Evolutionary conservation across 2,888 invertebrate species (phyloP), one percentile per base, ranked within the genome.

Genomic region (Microctonus brassicae): DNA sequence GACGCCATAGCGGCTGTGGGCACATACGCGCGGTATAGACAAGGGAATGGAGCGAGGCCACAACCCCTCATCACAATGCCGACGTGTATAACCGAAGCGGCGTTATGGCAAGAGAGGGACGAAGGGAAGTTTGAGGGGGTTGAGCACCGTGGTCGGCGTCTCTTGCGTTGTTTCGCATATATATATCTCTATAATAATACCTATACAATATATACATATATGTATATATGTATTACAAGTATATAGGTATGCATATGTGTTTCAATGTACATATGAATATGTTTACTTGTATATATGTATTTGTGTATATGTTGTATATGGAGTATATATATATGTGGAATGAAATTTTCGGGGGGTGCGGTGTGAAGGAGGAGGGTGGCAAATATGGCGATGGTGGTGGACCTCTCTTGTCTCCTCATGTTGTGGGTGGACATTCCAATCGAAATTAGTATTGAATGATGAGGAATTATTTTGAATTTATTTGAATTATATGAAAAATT

Each of bases 311-410:
- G n/a, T n/a, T n/a, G n/a, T n/a, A n/a, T n/a, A n/a, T n/a, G n/a
- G n/a, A n/a, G n/a, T n/a, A n/a, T n/a, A n/a, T n/a, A n/a, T n/a
- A n/a, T n/a, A n/a, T n/a, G n/a, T n/a, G n/a, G 33, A 68, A 73
- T 73, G 58, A 74, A 71, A 71, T 76, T 76, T 75, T 74, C 66
- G 73, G 74, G 67, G 67, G 69, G 7, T 3, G 13, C 47, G 47
- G n/a, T n/a, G 60, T 2, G n/a, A 24, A 39, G 61, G 47, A 36
- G 13, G 53, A 52, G 26, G 26, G 26, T 1, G 13, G 22, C 42
- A 26, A 60, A 70, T 66, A 57, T 55, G 53, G 60, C 53, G 36
- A 52, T 17, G 52, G 34, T 57, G 58, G 52, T 34, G 52, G 33
- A 47, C 60, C 33, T 66, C 39, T 66, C 55, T 61, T n/a, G 64